phyloP scores from a whole-genome alignment of 2,113 vertebrate species.

The Macaca nemestrina region DNA sequence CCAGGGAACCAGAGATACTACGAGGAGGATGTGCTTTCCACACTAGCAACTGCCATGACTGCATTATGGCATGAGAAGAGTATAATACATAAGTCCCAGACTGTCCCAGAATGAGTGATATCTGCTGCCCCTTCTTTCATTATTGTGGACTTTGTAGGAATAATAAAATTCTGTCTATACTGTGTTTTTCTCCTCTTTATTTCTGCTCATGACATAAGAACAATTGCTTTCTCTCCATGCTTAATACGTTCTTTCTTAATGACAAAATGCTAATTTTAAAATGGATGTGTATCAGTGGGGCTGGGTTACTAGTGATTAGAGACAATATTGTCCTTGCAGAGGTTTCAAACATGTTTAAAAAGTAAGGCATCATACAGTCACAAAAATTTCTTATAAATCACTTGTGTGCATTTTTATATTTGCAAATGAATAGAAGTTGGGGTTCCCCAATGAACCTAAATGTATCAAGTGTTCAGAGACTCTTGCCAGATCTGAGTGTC shows the following conservation, averaged over 20 bases:
- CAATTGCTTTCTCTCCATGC: not conserved
- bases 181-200: not conserved
- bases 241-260: not conserved
- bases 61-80: accelerated
- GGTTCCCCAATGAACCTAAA: not conserved
- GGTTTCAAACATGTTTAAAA: not conserved
- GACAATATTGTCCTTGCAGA: not conserved
- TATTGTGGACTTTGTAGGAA: not conserved
- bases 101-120: not conserved
- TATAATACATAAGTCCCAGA: not conserved
- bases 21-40: not conserved
- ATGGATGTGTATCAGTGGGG: too few relatives aligned
- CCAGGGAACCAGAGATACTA: not conserved
- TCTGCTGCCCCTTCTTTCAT: not conserved
- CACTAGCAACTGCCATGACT: not conserved
- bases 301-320: not conserved
- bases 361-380: not conserved
- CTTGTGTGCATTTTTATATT: not conserved
- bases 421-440: not conserved
- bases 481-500: not conserved
- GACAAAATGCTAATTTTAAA: slow-evolving; percentile 20
- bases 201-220: not conserved
- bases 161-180: not conserved
- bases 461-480: not conserved
- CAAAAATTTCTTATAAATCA: not conserved